Base-by-base conservation (phyloP, 2,888 invertebrate species). In the Synanthedon tipuliformis region DNA sequence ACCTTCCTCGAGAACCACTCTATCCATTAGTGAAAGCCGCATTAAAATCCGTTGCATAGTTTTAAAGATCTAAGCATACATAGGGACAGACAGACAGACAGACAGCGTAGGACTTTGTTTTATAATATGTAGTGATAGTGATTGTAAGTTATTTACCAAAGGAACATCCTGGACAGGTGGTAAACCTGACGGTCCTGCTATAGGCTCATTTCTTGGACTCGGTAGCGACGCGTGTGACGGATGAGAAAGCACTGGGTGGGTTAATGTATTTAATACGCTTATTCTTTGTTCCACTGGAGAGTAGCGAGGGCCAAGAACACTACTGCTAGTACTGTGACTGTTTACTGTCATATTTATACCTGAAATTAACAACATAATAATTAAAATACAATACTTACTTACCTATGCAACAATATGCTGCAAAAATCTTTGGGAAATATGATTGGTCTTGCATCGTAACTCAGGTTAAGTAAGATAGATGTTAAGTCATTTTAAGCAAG, bases 161-260 rank as follows among this genome's bases (percentile, higher is more conserved):
- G 95, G 95, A 80, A 94, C 95, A 90, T 94, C 93, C 84, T 95
- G 95, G 66, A 95, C 94, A 55, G 95, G 95, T 55, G 94, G 93
- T 71, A 95, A 87, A 59, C 94, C 94, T 50, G 94, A 94, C n/a
- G 94, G 94, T 58, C 94, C 94, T 58, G 94, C 92, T 51, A 93
- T 88, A 41, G 92, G 92, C 73, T 92, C 92, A 69, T 89, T 90
- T 66, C 91, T 88, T 51, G 92, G 92, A 67, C 92, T 92, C 55
- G 92, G 85, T 71, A 92, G 76, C 54, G 81, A 70, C 3, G 75
- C 70, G 53, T 75, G 79, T 5, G 80, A 73, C 27, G 80, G 78
- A 55, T 81, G 86, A 5, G 79, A 76, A 55, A 82, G 70, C 34
- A 76, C 83, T 0, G 81, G 78, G 51, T 85, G 87, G 2, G 80